phyloP scores from a whole-genome alignment of 2,113 vertebrate genomes.

The Hydrochoerus hydrochaeris region DNA sequence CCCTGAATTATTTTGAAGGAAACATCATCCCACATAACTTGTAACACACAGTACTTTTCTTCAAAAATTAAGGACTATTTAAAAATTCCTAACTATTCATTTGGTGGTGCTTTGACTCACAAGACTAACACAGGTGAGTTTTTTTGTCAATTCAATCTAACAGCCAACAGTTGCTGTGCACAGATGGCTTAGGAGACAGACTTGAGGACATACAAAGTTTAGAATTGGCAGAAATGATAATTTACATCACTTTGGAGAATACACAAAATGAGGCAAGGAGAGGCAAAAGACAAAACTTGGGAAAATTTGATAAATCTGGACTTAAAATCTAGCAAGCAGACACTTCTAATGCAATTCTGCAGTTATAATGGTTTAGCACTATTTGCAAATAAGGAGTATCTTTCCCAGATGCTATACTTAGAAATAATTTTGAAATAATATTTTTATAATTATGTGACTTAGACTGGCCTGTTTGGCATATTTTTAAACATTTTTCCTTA shows the following conservation, averaged over 20 bases:
- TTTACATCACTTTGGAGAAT: not conserved
- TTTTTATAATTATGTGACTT: slow-evolving; percentile 1
- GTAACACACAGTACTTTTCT: not conserved
- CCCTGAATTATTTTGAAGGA: not conserved
- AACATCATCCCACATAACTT: not conserved
- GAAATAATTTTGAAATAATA: not conserved
- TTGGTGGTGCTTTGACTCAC: not conserved
- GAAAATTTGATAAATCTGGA: not conserved
- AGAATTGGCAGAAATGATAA: not conserved
- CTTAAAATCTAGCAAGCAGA: not conserved
- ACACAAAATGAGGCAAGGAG: not conserved
- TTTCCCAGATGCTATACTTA: not conserved
- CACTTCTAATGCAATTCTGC: not conserved
- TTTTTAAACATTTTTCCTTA: not conserved
- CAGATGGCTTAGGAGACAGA: not conserved
- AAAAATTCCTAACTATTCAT: not conserved
- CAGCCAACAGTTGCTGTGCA: not conserved
- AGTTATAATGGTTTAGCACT: not conserved
- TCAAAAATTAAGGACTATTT: not conserved
- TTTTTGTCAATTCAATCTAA: not conserved
- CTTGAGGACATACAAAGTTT: not conserved
- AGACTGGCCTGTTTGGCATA: not conserved
- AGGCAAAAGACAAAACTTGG: not conserved
- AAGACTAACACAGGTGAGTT: not conserved
- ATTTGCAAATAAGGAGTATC: not conserved